Evolutionary conservation across 2,888 invertebrate genomes (phyloP).

Genomic region (Elmis aenea): DNA sequence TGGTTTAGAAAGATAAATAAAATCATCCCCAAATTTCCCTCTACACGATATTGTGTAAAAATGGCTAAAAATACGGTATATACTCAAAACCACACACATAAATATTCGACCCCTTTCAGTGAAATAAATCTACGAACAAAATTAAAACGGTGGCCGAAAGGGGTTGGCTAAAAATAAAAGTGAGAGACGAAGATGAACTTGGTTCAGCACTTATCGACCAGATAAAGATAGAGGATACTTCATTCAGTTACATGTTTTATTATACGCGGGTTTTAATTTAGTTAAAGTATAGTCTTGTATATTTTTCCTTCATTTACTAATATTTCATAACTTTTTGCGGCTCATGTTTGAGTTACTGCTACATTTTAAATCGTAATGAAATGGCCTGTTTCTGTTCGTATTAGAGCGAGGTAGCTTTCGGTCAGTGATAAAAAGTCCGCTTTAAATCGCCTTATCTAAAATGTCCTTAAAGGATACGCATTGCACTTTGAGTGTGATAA

Average conservation of each 20-base stretch:
- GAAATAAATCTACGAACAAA: slow-evolving; percentile 38
- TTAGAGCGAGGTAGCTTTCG: slow-evolving; percentile 10
- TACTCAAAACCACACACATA: slow-evolving; percentile 29
- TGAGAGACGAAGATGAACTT: slow-evolving; percentile 21
- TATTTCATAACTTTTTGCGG: too few relatives aligned
- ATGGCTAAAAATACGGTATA: slow-evolving; percentile 14
- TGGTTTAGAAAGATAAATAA: too few relatives aligned
- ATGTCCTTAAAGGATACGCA: slow-evolving; percentile 19
- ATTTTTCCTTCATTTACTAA: slow-evolving; percentile 19
- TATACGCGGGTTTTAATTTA: slow-evolving; percentile 27
- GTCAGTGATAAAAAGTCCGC: slow-evolving; percentile 19
- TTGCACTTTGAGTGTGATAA: slow-evolving; percentile 23
- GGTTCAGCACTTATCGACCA: slow-evolving; percentile 24
- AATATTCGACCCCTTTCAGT: slow-evolving; percentile 34
- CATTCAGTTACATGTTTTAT: slow-evolving; percentile 32
- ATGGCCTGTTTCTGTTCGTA: too few relatives aligned
- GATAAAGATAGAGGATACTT: slow-evolving; percentile 28
- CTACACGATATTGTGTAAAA: too few relatives aligned
- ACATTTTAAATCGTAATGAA: too few relatives aligned
- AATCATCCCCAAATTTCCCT: too few relatives aligned
- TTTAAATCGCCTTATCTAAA: slow-evolving; percentile 17
- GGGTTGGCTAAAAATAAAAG: slow-evolving; percentile 33
- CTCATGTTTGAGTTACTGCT: too few relatives aligned
- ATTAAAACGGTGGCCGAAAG: slow-evolving; percentile 38
- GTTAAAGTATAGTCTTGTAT: slow-evolving; percentile 21